Conservation (phyloP, 2,888 invertebrate genomes). For the Chrysolina oricalcia region DNA sequence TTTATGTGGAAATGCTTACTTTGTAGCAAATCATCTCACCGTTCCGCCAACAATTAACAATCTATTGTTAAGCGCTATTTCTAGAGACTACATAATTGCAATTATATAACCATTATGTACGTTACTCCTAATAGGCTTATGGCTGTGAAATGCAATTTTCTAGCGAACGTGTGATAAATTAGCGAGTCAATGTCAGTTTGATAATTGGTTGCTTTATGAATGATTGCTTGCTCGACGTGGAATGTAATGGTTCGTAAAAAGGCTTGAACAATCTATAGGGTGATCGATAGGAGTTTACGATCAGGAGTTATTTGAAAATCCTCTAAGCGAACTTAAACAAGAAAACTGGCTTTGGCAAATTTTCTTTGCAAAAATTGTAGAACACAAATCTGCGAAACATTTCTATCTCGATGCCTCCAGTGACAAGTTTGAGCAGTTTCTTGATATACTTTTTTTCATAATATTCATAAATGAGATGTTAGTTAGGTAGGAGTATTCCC, state of each 20-base stretch:
- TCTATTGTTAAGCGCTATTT: background rate
- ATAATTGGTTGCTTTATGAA: slow-evolving; percentile 3
- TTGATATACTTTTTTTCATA: too few relatives aligned
- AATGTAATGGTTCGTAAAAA: background rate
- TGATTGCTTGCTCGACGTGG: background rate
- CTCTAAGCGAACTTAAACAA: too few relatives aligned
- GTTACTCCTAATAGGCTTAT: slow-evolving; percentile 5
- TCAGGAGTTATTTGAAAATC: too few relatives aligned
- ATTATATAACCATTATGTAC: slow-evolving; percentile 17
- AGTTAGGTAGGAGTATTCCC: too few relatives aligned
- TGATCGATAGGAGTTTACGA: background rate
- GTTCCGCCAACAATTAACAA: slow-evolving; percentile 7
- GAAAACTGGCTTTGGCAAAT: too few relatives aligned
- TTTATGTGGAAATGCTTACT: background rate
- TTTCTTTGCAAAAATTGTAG: too few relatives aligned
- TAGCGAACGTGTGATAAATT: slow-evolving; percentile 10
- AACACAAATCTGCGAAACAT: too few relatives aligned
- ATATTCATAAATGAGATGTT: too few relatives aligned
- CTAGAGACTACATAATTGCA: background rate
- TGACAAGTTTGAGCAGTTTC: too few relatives aligned
- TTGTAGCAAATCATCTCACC: background rate
- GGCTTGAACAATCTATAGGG: background rate
- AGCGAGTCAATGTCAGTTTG: slow-evolving; percentile 10
- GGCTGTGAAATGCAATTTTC: background rate
- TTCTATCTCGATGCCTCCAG: too few relatives aligned